Evolutionary conservation across 2,113 vertebrate genomes (phyloP).

Genomic region (Heterocephalus glaber): DNA sequence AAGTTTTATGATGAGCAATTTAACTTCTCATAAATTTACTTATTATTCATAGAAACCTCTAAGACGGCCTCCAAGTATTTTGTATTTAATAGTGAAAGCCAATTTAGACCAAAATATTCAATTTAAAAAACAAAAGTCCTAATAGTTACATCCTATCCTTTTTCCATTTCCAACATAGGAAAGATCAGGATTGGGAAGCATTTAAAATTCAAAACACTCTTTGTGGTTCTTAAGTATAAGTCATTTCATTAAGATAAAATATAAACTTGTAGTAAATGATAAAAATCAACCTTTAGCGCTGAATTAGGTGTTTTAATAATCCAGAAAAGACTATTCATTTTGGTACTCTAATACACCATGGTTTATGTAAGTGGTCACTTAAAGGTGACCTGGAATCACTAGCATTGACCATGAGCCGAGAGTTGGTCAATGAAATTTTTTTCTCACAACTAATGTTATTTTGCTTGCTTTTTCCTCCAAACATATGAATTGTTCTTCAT

Average conservation of each 20-base stretch:
- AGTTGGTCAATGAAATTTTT: neutral
- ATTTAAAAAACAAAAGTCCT: neutral
- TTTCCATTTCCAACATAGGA: constrained; percentile 8
- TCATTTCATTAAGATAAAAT: constrained; percentile 73
- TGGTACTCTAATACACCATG: neutral
- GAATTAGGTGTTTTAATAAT: constrained; percentile 65
- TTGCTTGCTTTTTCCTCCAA: neutral
- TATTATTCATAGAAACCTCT: neutral
- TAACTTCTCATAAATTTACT: neutral
- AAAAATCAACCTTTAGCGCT: constrained; percentile 63
- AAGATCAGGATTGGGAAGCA: constrained; percentile 34
- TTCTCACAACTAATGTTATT: neutral
- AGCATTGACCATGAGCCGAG: neutral
- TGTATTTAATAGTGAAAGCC: neutral
- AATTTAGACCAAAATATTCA: constrained; percentile 16
- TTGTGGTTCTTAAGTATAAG: constrained; percentile 58
- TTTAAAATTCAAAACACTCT: constrained; percentile 68
- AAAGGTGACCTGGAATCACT: neutral
- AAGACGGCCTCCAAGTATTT: neutral
- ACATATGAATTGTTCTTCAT: neutral
- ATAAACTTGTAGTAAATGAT: constrained; percentile 62
- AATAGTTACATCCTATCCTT: neutral
- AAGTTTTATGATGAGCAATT: neutral
- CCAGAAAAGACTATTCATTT: constrained; percentile 23
- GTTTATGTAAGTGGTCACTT: neutral